phyloP scores from a whole-genome alignment of 2,797 vertebrate species.

The Morus bassanus region DNA sequence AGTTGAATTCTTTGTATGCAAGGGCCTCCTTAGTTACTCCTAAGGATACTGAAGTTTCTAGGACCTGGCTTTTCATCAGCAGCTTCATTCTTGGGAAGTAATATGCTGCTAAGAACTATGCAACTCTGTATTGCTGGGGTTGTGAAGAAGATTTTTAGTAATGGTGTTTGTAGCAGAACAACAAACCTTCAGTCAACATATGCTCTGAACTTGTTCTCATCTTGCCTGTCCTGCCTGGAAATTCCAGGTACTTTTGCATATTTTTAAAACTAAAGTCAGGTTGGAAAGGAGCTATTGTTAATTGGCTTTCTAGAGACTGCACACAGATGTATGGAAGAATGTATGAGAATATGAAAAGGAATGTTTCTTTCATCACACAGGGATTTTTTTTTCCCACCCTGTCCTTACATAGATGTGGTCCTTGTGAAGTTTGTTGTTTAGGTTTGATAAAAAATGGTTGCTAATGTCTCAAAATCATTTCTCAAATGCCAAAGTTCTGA shows the following conservation, averaged over 20 bases:
- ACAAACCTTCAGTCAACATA: slow-evolving; percentile 25
- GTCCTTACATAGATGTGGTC: background rate
- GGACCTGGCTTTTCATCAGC: slow-evolving; percentile 1
- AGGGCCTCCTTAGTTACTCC: background rate
- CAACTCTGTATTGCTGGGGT: background rate
- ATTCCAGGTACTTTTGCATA: background rate
- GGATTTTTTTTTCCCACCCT: no score
- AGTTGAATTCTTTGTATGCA: background rate
- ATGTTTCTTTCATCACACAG: background rate
- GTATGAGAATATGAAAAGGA: background rate
- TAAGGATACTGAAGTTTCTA: background rate
- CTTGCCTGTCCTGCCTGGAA: background rate
- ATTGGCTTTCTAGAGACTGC: background rate
- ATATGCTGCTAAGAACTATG: background rate
- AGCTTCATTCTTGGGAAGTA: background rate
- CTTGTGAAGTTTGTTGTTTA: background rate
- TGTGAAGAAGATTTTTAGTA: background rate
- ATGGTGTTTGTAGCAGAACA: background rate
- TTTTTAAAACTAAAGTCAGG: background rate
- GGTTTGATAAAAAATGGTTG: background rate
- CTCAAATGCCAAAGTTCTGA: background rate
- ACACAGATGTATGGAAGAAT: background rate
- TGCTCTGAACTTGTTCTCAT: slow-evolving; percentile 41
- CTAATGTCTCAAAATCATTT: background rate
- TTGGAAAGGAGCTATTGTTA: background rate